A percentile compares a stretch with the other conserved stretches of the same genome.
These are phyloP conservation scores for Sarcophaga rosellei DNA, from an alignment of 2,888 invertebrate genomes.

Conservation along the genomic window DNA sequence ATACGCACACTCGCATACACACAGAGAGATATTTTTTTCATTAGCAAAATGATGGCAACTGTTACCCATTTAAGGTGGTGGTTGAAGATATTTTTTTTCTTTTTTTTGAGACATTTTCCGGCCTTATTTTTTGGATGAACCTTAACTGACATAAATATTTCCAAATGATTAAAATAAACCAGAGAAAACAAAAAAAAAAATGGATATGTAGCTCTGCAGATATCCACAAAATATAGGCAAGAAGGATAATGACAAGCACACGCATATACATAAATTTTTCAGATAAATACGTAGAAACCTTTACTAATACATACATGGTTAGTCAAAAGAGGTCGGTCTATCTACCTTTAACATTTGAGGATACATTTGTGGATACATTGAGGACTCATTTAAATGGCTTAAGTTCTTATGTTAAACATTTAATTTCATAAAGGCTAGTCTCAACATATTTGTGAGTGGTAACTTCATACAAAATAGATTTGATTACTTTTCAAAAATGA, in stretches of 20 bases:
- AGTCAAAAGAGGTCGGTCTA: slow-evolving; percentile 1
- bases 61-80: slow-evolving; percentile 64
- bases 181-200: background rate
- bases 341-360: no score
- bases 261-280: background rate
- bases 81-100: slow-evolving; percentile 33
- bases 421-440: no score
- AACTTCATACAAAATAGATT: no score
- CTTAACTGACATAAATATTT: slow-evolving; percentile 72
- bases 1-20: background rate
- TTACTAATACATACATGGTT: background rate
- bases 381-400: background rate
- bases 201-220: slow-evolving; percentile 34
- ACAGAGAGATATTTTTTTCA: slow-evolving; percentile 8
- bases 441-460: no score
- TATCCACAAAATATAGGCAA: slow-evolving; percentile 34
- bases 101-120: slow-evolving; percentile 37
- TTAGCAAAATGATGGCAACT: slow-evolving; percentile 34
- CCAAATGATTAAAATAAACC: slow-evolving; percentile 58
- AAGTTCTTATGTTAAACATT: no score
- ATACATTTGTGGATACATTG: background rate
- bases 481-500: no score
- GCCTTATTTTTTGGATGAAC: slow-evolving; percentile 16
- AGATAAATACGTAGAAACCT: background rate
- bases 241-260: slow-evolving; percentile 33